Conservation (phyloP, 2,113 vertebrate genomes). For the Mesitornis unicolor region DNA sequence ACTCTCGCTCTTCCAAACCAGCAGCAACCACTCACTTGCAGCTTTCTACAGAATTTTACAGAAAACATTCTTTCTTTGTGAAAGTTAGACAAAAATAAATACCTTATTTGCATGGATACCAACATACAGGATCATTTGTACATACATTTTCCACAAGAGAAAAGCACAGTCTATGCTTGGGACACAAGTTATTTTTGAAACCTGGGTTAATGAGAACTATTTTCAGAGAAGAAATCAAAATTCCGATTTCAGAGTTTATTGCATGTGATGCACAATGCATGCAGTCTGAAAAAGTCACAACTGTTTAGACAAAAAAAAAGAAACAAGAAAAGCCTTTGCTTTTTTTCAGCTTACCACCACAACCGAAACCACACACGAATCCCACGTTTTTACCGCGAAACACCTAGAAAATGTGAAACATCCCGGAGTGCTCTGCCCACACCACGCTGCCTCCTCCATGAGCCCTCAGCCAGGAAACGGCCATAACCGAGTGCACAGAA, state of each 20-base stretch:
- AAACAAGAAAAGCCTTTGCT: not conserved
- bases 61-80: not conserved
- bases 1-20: not conserved
- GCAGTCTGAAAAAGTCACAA: not conserved
- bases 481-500: not conserved
- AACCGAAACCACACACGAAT: not conserved
- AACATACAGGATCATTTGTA: accelerated
- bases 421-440: not conserved
- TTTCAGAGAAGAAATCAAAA: not conserved
- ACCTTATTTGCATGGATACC: accelerated
- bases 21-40: not conserved
- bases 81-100: not conserved
- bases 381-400: not conserved
- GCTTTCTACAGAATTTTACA: not conserved
- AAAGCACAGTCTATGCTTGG: not conserved
- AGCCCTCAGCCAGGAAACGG: too few species aligned
- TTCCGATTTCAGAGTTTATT: not conserved
- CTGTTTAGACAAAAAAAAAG: not conserved
- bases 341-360: not conserved
- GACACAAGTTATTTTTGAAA: not conserved
- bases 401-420: accelerated
- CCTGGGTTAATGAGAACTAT: not conserved
- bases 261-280: accelerated
- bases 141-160: not conserved
- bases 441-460: not conserved